Percentiles rank a stretch among this genome's conserved stretches.
Evolutionary conservation across 2,888 invertebrate genomes (phyloP).

Genomic region (Troides helena): DNA sequence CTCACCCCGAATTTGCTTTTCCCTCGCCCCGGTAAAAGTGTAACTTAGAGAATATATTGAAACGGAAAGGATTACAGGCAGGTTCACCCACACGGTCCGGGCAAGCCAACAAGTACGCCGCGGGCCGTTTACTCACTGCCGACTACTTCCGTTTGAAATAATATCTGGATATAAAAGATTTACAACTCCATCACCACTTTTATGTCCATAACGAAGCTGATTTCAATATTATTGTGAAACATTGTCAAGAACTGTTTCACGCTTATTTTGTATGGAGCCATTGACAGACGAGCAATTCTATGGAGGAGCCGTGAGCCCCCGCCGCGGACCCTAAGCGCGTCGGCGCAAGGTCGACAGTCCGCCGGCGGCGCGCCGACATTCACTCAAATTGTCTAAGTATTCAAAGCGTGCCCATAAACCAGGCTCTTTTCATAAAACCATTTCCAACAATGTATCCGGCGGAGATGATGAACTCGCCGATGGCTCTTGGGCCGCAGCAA

Average conservation of each 20-base stretch:
- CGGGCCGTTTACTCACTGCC: background rate
- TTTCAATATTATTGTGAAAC: conserved; percentile 30
- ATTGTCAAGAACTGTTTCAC: conserved; percentile 30
- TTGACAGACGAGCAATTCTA: conserved; percentile 25
- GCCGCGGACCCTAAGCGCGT: no score
- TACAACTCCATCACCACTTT: conserved; percentile 45
- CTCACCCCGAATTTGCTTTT: no score
- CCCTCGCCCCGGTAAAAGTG: no score
- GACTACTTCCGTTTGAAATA: conserved; percentile 23
- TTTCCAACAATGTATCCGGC: conserved; percentile 22
- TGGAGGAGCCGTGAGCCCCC: background rate
- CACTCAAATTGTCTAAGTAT: conserved; percentile 32
- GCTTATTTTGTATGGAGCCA: conserved; percentile 31
- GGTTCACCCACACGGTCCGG: no score
- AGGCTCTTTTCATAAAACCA: conserved; percentile 33
- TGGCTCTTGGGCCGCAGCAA: background rate
- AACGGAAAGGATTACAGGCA: no score
- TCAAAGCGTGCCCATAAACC: conserved; percentile 32
- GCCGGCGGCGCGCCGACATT: conserved; percentile 3
- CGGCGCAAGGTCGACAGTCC: no score
- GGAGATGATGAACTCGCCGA: background rate
- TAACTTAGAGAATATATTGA: no score
- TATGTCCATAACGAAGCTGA: conserved; percentile 27
- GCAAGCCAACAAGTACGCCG: background rate
- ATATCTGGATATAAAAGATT: conserved; percentile 31